These are phyloP conservation scores for Australoheros scitulus DNA, from an alignment of 2,113 vertebrate genomes.

Conservation along the genomic window DNA sequence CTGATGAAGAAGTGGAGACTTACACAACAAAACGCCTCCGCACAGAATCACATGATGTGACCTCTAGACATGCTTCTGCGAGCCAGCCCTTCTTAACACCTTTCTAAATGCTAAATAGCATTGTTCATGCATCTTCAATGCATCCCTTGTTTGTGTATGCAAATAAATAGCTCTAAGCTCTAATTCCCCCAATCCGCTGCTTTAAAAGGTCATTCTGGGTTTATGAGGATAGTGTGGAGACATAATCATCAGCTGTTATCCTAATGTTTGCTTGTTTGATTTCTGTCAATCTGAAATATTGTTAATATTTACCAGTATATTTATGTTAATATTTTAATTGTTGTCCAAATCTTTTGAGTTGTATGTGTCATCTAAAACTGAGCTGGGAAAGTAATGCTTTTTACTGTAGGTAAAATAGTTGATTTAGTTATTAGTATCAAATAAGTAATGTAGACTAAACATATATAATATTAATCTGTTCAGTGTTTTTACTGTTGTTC, in stretches of 20 bases:
- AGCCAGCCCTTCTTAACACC: slow-evolving; percentile 66
- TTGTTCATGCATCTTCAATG: slow-evolving; percentile 59
- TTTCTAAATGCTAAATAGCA: slow-evolving; percentile 78
- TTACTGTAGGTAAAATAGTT: not conserved
- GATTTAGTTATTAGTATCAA: not conserved
- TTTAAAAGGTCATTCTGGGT: slow-evolving; percentile 70
- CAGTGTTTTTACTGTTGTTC: not conserved
- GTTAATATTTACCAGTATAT: not conserved
- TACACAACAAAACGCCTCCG: slow-evolving; percentile 48
- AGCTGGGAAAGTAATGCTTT: not conserved
- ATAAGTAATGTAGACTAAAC: not conserved
- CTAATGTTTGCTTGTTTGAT: slow-evolving; percentile 15
- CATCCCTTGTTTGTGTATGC: slow-evolving; percentile 69
- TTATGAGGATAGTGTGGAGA: slow-evolving; percentile 27
- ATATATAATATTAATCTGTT: not conserved
- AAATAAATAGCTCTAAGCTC: slow-evolving; percentile 63
- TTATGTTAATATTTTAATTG: not conserved
- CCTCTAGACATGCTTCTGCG: slow-evolving; percentile 62
- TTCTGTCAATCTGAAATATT: not conserved
- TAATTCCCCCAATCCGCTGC: slow-evolving; percentile 51
- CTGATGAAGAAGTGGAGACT: slow-evolving; percentile 53
- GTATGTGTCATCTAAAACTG: not conserved
- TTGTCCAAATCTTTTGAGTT: not conserved
- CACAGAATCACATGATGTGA: slow-evolving; percentile 51
- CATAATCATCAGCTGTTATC: slow-evolving; percentile 12